Base-by-base conservation (phyloP, 2,797 vertebrate genomes). In the Lutjanus argentimaculatus region DNA sequence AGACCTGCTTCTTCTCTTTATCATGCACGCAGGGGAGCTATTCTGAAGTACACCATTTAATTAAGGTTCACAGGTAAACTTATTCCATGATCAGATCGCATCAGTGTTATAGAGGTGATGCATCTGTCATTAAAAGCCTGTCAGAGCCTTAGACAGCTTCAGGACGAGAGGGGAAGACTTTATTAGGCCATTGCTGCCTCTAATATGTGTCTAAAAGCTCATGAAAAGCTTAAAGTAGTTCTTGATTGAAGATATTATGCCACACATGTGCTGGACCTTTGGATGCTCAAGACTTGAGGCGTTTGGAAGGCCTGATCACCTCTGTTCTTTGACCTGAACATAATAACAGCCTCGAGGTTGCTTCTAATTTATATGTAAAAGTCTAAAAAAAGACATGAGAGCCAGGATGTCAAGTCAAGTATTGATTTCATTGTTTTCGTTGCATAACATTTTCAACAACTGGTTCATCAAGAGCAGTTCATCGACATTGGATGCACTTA, bases 401-500 rank as follows among this genome's bases (percentile, higher is more conserved):
- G 15, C 30, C 30, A 57, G 30, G 43, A 21, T 46, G 49, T 9
- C 0, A 57, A 70, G 14, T 43, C 9, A 3, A 53, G 21, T 14
- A 19, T 15, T 42, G 46, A 53, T 72, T 66, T 25, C 19, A 53
- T n/a, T 46, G 46, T 57, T 53, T 61, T 63, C 17, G 66, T 21
- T 57, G 51, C 68, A 57, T 1, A 69, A 67, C 13, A 48, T 11
- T 59, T 8, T 4, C 3, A 59, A 65, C 21, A 51, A 42, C n/a
- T 25, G 40, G 17, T 40, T 62, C 14, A 14, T 43, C 8, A 57
- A 22, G 21, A 72, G 42, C 67, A 55, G 61, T 61, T 62, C 30
- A 67, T 14, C 25, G 52, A 19, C 30, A 16, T 2, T 58, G 36
- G 13, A 15, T 22, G 43, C 13, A 13, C 14, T 13, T 15, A 75